phyloP scores from a whole-genome alignment of 2,888 invertebrate genomes.

The Mellilla xanthometata region DNA sequence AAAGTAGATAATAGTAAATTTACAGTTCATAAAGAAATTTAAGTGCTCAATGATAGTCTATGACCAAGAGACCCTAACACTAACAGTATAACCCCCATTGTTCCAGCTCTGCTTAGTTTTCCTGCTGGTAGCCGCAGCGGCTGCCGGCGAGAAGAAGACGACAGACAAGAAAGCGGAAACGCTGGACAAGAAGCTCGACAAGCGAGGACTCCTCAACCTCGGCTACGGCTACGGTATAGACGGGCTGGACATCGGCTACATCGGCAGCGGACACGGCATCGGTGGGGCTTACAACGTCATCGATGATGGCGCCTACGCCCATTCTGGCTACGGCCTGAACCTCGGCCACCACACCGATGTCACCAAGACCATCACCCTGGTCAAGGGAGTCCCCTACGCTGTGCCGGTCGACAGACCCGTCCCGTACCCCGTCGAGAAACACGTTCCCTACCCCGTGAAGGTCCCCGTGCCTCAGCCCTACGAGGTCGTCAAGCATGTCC shows the following conservation, averaged over 20 bases:
- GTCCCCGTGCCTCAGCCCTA: constrained; percentile 88
- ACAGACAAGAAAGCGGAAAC: constrained; percentile 81
- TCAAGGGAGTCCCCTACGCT: constrained; percentile 85
- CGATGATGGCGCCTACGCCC: constrained; percentile 50
- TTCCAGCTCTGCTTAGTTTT: constrained; percentile 87
- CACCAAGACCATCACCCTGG: constrained; percentile 85
- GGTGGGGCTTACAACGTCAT: constrained; percentile 78
- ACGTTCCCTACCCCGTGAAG: constrained; percentile 86
- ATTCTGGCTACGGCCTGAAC: constrained; percentile 50
- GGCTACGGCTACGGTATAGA: constrained; percentile 91
- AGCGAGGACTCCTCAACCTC: constrained; percentile 90
- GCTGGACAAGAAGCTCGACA: constrained; percentile 90
- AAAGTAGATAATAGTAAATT: no score
- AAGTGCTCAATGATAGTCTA: no score
- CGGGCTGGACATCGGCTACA: constrained; percentile 88
- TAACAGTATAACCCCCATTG: constrained; percentile 15
- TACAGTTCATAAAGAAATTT: no score
- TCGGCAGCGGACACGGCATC: constrained; percentile 83
- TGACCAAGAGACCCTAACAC: no score
- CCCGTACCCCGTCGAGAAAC: constrained; percentile 85
- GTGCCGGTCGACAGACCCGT: constrained; percentile 85
- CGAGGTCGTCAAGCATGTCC: constrained; percentile 86
- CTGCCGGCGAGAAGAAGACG: constrained; percentile 86
- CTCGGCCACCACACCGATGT: constrained; percentile 76
- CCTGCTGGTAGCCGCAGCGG: constrained; percentile 89